Conservation (phyloP, 2,113 vertebrate species). For the Peucedramus taeniatus region DNA sequence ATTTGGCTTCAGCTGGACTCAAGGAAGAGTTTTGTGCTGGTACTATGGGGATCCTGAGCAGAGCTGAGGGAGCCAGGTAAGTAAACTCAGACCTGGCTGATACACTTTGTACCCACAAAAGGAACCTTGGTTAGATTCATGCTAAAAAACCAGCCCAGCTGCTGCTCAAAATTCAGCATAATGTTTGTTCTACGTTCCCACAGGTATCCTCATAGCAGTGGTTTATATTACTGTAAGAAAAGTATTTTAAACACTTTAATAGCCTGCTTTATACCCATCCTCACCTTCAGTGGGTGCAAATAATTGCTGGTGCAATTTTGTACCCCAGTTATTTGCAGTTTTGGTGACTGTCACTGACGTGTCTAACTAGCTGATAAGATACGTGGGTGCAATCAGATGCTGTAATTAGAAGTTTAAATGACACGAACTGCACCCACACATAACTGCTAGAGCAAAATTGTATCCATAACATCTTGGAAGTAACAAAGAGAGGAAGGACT, state of each 20-base stretch:
- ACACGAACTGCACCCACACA: constrained; percentile 60
- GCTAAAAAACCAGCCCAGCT: not conserved
- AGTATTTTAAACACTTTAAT: constrained; percentile 55
- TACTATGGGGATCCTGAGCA: not conserved
- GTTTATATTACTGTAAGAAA: constrained; percentile 7
- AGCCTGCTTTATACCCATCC: constrained; percentile 12
- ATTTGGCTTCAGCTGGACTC: not conserved
- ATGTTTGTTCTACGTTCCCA: not conserved
- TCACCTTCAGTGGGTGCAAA: constrained; percentile 46
- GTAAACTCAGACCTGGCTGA: constrained; percentile 15
- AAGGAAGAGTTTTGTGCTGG: not conserved
- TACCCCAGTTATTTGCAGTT: constrained; percentile 49
- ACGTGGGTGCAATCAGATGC: constrained; percentile 54
- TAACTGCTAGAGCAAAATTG: constrained; percentile 40
- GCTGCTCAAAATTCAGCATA: constrained; percentile 19
- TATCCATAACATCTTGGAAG: constrained; percentile 32
- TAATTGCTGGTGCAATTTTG: constrained; percentile 44
- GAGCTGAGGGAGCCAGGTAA: not conserved
- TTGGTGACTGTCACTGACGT: constrained; percentile 22
- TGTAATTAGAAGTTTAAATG: constrained; percentile 60
- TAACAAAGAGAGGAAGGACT: constrained; percentile 46
- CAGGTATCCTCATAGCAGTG: not conserved
- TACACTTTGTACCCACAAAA: not conserved
- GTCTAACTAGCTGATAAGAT: constrained; percentile 54
- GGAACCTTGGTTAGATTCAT: not conserved